These are phyloP conservation scores for Ageneiosus marmoratus DNA, from an alignment of 2,113 vertebrate species.

Conservation along the genomic window DNA sequence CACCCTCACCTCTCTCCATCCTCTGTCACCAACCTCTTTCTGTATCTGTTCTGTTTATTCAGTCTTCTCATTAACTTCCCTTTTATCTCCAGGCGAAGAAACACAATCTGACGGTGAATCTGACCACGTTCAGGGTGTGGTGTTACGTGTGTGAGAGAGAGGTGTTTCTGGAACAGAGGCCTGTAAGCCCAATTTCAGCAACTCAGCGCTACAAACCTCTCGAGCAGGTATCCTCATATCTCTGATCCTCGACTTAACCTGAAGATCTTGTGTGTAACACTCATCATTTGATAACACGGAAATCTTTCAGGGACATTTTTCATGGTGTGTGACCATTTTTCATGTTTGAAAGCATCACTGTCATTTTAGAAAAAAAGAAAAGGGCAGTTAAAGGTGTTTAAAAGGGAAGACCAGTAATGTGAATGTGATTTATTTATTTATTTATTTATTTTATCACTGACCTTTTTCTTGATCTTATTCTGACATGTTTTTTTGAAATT, in stretches of 20 bases:
- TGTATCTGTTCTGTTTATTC: neutral
- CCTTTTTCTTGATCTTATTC: neutral
- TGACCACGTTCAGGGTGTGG: constrained; percentile 95
- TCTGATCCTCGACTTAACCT: too few species aligned
- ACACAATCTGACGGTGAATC: constrained; percentile 95
- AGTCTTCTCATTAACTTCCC: neutral
- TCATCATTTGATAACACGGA: neutral
- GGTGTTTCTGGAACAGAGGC: constrained; percentile 87
- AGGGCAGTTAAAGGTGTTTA: neutral
- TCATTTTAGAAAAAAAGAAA: neutral
- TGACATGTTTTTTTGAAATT: neutral
- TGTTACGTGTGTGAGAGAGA: constrained; percentile 95
- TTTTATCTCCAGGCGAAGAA: constrained; percentile 76
- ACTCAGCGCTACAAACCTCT: constrained; percentile 67
- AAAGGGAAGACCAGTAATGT: neutral
- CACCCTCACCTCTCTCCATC: neutral
- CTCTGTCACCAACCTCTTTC: neutral
- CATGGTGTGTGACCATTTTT: too few species aligned
- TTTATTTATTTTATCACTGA: neutral
- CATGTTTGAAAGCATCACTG: neutral
- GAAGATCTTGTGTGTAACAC: neutral
- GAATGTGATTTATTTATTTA: neutral
- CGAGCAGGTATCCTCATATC: constrained; percentile 74
- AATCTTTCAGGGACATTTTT: too few species aligned
- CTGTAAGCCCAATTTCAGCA: constrained; percentile 58